A percentile compares a stretch with the other conserved stretches of the same genome.
phyloP scores from a whole-genome alignment of 2,113 vertebrate species.

The Oryzias javanicus region DNA sequence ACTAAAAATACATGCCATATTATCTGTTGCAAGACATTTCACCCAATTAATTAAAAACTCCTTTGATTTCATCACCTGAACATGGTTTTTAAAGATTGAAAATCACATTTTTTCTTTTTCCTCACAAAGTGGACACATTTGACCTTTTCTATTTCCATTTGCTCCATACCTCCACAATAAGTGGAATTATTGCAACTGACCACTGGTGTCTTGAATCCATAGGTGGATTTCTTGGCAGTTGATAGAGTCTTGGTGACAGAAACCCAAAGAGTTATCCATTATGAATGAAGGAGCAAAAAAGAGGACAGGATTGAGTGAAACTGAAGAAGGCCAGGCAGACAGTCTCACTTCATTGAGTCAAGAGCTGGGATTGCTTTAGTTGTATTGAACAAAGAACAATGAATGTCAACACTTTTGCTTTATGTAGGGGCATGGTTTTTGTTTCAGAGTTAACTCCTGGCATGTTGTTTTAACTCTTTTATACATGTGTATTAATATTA shows the following conservation, averaged over 20 bases:
- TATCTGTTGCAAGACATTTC: too few relatives aligned
- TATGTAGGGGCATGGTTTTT: slow-evolving; percentile 67
- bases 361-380: slow-evolving; percentile 68
- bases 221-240: slow-evolving; percentile 42
- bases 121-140: background rate
- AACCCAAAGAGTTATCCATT: slow-evolving; percentile 68
- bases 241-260: slow-evolving; percentile 63
- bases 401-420: slow-evolving; percentile 53
- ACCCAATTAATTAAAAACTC: too few relatives aligned
- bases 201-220: slow-evolving; percentile 31
- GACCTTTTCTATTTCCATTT: background rate
- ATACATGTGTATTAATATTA: background rate
- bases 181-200: slow-evolving; percentile 31
- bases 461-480: background rate
- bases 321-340: slow-evolving; percentile 74
- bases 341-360: slow-evolving; percentile 75
- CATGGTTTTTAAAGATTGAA: too few relatives aligned
- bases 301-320: slow-evolving; percentile 68
- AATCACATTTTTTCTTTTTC: too few relatives aligned
- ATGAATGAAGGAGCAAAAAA: slow-evolving; percentile 66
- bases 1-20: too few relatives aligned
- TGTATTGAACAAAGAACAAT: slow-evolving; percentile 67
- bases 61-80: too few relatives aligned
- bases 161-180: slow-evolving; percentile 19
- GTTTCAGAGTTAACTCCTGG: slow-evolving; percentile 15